A percentile compares a stretch with the other conserved stretches of the same genome.
Evolutionary conservation across 2,113 vertebrate genomes (phyloP).

Genomic region (Odobenus rosmarus): DNA sequence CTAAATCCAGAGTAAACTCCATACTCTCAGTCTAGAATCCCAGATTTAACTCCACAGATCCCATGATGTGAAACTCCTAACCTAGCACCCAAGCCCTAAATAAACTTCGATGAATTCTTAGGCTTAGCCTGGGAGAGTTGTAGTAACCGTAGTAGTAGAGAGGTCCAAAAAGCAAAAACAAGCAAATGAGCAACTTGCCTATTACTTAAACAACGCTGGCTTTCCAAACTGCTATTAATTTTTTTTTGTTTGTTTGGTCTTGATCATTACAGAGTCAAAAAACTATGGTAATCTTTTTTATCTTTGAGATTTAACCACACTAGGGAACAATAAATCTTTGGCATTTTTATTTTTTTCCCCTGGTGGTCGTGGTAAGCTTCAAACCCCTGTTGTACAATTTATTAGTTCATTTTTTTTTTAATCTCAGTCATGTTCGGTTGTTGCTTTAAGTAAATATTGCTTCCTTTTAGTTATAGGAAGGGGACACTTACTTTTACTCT

Average conservation of each 20-base stretch:
- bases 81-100: neutral
- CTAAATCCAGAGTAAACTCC: neutral
- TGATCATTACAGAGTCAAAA: neutral
- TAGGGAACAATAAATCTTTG: neutral
- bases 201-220: neutral
- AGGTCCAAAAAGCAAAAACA: neutral
- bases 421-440: neutral
- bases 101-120: neutral
- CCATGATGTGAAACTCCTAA: neutral
- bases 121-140: neutral
- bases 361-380: neutral
- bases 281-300: neutral
- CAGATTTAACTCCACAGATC: neutral
- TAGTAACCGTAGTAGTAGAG: neutral
- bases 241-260: neutral
- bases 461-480: neutral
- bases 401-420: neutral
- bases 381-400: neutral
- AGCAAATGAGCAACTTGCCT: neutral
- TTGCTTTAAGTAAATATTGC: neutral
- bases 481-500: neutral
- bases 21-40: neutral
- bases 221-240: neutral
- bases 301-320: slow-evolving; percentile 6
- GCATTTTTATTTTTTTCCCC: neutral